Evolutionary conservation across 2,113 vertebrate species (phyloP), one percentile per base, ranked within the genome.

Genomic region (Hiodon tergisus): DNA sequence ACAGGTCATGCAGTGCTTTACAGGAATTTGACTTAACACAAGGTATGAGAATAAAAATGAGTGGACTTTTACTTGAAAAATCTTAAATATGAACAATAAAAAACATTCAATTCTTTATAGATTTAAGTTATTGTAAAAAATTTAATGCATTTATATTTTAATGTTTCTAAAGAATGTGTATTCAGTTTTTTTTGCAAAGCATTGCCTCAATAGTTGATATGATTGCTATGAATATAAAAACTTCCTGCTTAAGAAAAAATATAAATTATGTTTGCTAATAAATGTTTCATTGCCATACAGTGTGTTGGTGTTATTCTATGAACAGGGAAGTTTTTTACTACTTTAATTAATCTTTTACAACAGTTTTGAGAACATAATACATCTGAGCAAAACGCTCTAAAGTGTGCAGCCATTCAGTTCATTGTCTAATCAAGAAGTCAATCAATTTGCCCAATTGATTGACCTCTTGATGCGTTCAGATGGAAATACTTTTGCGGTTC

Each of bases 191-290:
- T 70, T 82, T 81, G 78, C 69, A 71, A 83, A 80, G 69, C 69
- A 80, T 76, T 80, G 80, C 70, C 77, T 78, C 67, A 76, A 74
- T 79, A 73, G 79, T 76, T 76, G 61, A 72, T 61, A 72, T 82
- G 69, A 68, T 80, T 76, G 57, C 76, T 74, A 65, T 71, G 78
- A 79, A 73, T 78, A 79, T 81, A 72, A 73, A 67, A 11, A 81
- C 77, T 76, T 81, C 78, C 78, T 80, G 80, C 77, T 80, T 78
- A 80, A 66, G 76, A 75, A 83, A 83, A 83, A 83, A 74, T 74
- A 81, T 77, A 81, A 83, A 85, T 77, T 78, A 80, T 82, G 77
- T 83, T 85, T 79, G 76, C 78, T 76, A 86, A 85, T 85, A 86
- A 83, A 86, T 80, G 52, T 80, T 84, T 80, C 81, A 79, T 85